These are phyloP conservation scores for Spodoptera exigua DNA, from an alignment of 2,888 invertebrate species.

Conservation along the genomic window DNA sequence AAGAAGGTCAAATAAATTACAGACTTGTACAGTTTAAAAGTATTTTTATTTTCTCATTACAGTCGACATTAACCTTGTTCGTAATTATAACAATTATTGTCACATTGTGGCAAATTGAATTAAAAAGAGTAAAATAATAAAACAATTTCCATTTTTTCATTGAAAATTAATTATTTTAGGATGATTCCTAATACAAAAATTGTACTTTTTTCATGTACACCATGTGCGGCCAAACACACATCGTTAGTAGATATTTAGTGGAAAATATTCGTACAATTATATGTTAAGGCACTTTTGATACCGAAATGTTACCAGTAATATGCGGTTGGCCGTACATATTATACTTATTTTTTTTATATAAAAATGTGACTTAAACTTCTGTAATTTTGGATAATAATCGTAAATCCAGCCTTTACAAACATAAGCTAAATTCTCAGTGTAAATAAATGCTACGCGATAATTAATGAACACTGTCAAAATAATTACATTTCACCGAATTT, in stretches of 20 bases:
- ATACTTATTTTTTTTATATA: no score
- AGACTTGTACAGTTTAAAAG: slow-evolving; percentile 55
- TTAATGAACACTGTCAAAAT: slow-evolving; percentile 41
- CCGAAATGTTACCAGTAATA: no score
- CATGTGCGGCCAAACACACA: no score
- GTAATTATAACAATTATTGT: slow-evolving; percentile 56
- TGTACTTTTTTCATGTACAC: no score
- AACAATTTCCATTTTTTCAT: not conserved
- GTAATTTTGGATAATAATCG: not conserved
- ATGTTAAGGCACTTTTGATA: no score
- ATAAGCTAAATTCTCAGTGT: slow-evolving; percentile 46
- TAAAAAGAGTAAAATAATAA: no score
- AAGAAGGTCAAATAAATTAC: slow-evolving; percentile 23
- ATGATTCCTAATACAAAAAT: no score
- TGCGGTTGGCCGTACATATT: no score
- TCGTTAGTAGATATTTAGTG: no score
- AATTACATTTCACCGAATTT: slow-evolving; percentile 47
- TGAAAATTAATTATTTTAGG: no score
- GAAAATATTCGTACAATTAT: no score
- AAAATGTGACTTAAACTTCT: no score
- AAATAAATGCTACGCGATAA: slow-evolving; percentile 50
- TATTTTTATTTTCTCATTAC: slow-evolving; percentile 80
- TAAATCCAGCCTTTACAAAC: slow-evolving; percentile 22
- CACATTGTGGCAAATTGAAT: slow-evolving; percentile 32
- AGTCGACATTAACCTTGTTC: slow-evolving; percentile 70